Percentiles rank a stretch among this genome's conserved stretches.
Conservation (phyloP, 23 tunicate genomes). For the Ciona savignyi region DNA sequence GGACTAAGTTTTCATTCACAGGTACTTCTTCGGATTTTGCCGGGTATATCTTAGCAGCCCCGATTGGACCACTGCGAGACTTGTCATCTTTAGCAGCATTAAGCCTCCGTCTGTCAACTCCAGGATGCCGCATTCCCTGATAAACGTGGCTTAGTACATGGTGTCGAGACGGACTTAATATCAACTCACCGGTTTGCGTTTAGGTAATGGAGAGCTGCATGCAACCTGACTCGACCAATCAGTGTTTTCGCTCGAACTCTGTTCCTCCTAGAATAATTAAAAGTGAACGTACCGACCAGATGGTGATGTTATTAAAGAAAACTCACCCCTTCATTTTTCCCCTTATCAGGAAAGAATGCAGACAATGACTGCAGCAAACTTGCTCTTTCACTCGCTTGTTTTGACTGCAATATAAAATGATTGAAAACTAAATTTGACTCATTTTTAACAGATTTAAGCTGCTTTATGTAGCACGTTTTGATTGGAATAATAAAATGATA, state of each 20-base stretch:
- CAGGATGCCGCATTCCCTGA: slow-evolving; percentile 79
- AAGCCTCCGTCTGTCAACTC: slow-evolving; percentile 37
- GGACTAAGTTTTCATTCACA: not conserved
- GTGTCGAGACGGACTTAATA: not conserved
- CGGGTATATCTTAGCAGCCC: slow-evolving; percentile 13
- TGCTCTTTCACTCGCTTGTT: slow-evolving; percentile 77
- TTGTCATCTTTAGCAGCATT: slow-evolving; percentile 1
- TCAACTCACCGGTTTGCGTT: slow-evolving; percentile 54
- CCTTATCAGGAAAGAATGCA: slow-evolving; percentile 48
- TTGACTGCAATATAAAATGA: slow-evolving; percentile 48
- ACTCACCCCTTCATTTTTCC: slow-evolving; percentile 37
- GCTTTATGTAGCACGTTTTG: too few species aligned
- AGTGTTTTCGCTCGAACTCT: slow-evolving; percentile 2
- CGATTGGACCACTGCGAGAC: slow-evolving; percentile 23
- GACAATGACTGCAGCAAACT: slow-evolving; percentile 54
- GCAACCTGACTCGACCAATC: slow-evolving; percentile 76
- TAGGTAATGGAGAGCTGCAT: slow-evolving; percentile 55
- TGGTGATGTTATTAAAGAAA: too few species aligned
- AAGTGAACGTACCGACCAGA: too few species aligned
- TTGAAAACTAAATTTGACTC: too few species aligned
- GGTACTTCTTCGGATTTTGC: slow-evolving; percentile 26
- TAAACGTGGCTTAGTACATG: too few species aligned
- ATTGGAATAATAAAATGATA: too few species aligned
- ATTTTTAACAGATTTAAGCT: too few species aligned
- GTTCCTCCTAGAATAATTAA: not conserved